phyloP scores from a whole-genome alignment of 2,113 vertebrate genomes.

The Thymallus thymallus region DNA sequence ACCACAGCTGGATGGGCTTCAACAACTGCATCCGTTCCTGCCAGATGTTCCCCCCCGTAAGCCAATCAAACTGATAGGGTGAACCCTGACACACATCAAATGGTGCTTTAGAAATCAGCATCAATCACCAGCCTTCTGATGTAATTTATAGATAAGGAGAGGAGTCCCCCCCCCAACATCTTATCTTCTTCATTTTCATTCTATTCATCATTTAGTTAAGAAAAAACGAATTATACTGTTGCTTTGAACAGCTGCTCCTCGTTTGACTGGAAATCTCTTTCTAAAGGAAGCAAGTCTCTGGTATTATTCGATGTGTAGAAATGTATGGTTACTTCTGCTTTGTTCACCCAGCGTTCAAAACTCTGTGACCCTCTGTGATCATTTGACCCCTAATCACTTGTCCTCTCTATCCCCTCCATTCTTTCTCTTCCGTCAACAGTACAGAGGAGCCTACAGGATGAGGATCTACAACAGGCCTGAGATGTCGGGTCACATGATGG shows the following conservation, averaged over 20 bases:
- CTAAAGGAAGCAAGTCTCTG: too few species aligned
- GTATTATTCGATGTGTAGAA: too few species aligned
- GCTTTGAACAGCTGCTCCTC: not conserved
- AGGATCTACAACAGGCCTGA: slow-evolving; percentile 72
- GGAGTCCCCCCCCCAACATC: slow-evolving; percentile 64
- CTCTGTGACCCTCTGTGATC: not conserved
- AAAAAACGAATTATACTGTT: not conserved
- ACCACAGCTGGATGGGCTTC: slow-evolving; percentile 46
- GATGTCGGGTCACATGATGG: slow-evolving; percentile 66
- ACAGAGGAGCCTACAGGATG: slow-evolving; percentile 71
- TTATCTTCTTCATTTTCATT: slow-evolving; percentile 66
- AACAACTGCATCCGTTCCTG: slow-evolving; percentile 38
- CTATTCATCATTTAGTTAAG: slow-evolving; percentile 52
- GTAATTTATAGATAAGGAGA: slow-evolving; percentile 63
- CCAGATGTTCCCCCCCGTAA: slow-evolving; percentile 24
- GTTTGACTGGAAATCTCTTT: not conserved
- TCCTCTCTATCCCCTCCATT: not conserved
- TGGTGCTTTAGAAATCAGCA: slow-evolving; percentile 58
- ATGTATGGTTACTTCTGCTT: not conserved
- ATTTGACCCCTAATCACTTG: not conserved
- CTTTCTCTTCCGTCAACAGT: slow-evolving; percentile 47
- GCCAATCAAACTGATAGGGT: slow-evolving; percentile 65
- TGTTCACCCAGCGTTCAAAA: not conserved
- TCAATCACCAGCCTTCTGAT: slow-evolving; percentile 69
- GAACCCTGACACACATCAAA: slow-evolving; percentile 58